Evolutionary conservation across 2,113 vertebrate genomes (phyloP).

Genomic region (Scopus umbretta): DNA sequence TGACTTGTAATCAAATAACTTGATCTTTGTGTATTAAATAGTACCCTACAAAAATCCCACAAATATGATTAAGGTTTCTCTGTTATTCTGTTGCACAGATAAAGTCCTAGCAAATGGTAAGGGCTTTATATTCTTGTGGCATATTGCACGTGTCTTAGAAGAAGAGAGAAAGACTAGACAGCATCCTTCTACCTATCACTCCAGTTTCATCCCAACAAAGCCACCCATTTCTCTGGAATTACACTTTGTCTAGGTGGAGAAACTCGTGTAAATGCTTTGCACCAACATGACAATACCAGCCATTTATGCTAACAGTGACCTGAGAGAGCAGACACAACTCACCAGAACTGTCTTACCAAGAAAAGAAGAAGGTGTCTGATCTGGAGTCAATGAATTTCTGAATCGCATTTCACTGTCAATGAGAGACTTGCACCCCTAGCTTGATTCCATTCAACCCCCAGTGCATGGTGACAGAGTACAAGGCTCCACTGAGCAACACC

Average conservation of each 20-base stretch:
- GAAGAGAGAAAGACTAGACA: neutral
- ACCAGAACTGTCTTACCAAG: neutral
- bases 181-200: neutral
- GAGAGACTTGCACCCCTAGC: neutral
- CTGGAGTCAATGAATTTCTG: neutral
- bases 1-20: neutral
- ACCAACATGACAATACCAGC: neutral
- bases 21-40: neutral
- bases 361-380: neutral
- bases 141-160: neutral
- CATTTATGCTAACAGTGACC: neutral
- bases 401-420: neutral
- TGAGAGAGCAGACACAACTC: neutral
- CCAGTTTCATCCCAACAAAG: neutral
- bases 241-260: neutral
- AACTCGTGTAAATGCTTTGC: neutral
- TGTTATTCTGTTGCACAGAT: neutral
- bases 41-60: neutral
- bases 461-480: no score
- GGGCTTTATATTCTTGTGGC: neutral
- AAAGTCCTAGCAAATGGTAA: neutral
- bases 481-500: neutral
- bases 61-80: neutral
- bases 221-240: neutral
- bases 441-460: neutral